These are phyloP conservation scores for Gambusia affinis DNA, from an alignment of 2,113 vertebrate genomes.

Conservation along the genomic window DNA sequence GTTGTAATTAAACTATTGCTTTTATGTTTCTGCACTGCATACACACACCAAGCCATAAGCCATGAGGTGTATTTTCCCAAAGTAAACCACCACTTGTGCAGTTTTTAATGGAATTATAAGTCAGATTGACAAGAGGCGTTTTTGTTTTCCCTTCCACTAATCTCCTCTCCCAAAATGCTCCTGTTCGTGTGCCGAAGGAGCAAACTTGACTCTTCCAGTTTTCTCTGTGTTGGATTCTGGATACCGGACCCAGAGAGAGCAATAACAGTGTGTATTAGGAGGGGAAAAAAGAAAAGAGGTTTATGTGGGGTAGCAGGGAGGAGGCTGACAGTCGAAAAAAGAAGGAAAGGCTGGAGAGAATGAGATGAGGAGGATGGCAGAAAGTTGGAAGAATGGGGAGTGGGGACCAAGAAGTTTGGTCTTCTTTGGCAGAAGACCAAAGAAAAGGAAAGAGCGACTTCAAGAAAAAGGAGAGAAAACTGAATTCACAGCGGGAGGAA, in stretches of 20 bases:
- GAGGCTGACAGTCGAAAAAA: constrained; percentile 38
- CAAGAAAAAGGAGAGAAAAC: too few species aligned
- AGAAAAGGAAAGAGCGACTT: too few species aligned
- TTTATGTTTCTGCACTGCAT: too few species aligned
- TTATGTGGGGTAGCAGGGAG: constrained; percentile 69
- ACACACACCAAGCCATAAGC: too few species aligned
- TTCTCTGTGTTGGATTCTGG: constrained; percentile 25
- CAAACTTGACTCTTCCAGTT: constrained; percentile 39
- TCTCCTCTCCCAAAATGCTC: constrained; percentile 52
- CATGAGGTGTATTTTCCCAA: constrained; percentile 30
- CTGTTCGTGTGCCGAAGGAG: constrained; percentile 48
- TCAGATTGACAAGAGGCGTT: constrained; percentile 70
- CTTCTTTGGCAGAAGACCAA: too few species aligned
- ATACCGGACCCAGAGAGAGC: constrained; percentile 15
- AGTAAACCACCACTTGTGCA: constrained; percentile 51
- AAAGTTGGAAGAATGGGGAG: too few species aligned
- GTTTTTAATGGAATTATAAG: constrained; percentile 71
- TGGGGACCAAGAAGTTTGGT: too few species aligned
- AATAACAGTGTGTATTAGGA: neutral
- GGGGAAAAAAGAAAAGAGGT: constrained; percentile 40
- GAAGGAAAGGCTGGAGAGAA: neutral
- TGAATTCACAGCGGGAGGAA: too few species aligned
- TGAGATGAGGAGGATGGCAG: too few species aligned
- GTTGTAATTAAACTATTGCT: too few species aligned
- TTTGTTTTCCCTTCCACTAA: constrained; percentile 62